Evolutionary conservation across 2,888 invertebrate genomes (phyloP), one percentile per base, ranked within the genome.

Genomic region (Trichogramma evanescens): DNA sequence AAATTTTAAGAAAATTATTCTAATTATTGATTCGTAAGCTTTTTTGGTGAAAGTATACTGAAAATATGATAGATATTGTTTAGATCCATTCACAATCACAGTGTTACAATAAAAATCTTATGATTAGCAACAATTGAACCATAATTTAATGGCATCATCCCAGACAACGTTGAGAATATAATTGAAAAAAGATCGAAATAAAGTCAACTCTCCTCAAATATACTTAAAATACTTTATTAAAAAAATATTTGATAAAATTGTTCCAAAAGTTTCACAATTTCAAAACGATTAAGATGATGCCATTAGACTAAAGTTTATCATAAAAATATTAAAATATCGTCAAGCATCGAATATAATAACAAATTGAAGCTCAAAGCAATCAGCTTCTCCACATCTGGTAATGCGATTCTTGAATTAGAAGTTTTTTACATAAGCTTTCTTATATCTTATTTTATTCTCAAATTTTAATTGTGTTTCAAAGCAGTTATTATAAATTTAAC

Each of bases 261-360:
- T 45, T n/a, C 26, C 8, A 43, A 45, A 3, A 39, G 3, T 45
- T 38, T 43, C 4, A 42, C 8, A 13, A 6, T 4, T 43, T 48
- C 4, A 6, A 45, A 54, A 51, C 59, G 58, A 61, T 61, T 65
- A 69, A 67, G 66, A 56, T 70, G 70, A 73, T 70, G 70, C 72
- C 69, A 71, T 64, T 70, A 73, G 74, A 71, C 72, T 71, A 72
- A 69, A 67, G 70, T 68, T 69, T 68, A 70, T 71, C 75, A 76
- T 77, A 74, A 76, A 77, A 76, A 76, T 76, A 76, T 75, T 71
- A 75, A 75, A 76, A 75, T 76, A 76, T 75, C 68, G 71, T 74
- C 71, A 76, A 76, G 76, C 75, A 74, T 76, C 67, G 72, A 73
- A 71, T 61, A 54, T 75, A 71, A 71, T 76, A 76, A 76, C 76